Evolutionary conservation across 2,888 invertebrate species (phyloP).

Genomic region (Hymenopus coronatus): DNA sequence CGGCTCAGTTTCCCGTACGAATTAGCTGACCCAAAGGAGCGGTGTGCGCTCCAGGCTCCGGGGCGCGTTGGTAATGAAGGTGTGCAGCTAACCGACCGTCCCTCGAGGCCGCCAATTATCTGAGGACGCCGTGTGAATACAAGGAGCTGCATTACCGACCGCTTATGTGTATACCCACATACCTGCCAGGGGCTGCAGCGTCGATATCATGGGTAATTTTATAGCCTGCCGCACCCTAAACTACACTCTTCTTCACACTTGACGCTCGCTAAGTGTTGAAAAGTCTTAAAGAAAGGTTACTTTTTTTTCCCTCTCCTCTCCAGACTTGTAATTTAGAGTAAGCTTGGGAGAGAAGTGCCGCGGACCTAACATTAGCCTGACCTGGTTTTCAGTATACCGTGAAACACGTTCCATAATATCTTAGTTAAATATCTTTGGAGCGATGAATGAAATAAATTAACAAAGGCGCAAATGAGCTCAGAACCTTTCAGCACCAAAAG

Average conservation of each 20-base stretch:
- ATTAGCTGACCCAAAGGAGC: not conserved
- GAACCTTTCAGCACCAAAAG: too few relatives aligned
- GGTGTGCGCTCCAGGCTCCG: not conserved
- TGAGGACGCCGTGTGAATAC: not conserved
- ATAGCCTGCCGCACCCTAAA: not conserved
- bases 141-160: not conserved
- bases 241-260: conserved; percentile 11
- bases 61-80: not conserved
- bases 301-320: not conserved
- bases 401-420: not conserved
- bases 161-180: conserved; percentile 6
- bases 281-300: conserved; percentile 1
- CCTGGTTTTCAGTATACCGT: not conserved
- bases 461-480: too few relatives aligned
- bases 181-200: not conserved
- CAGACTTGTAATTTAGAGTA: not conserved
- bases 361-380: not conserved
- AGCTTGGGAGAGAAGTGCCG: not conserved
- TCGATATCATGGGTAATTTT: conserved; percentile 26
- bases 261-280: conserved; percentile 21
- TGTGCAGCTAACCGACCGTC: not conserved
- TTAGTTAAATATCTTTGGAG: too few relatives aligned
- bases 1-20: not conserved
- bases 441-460: too few relatives aligned
- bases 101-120: conserved; percentile 6